A percentile compares a stretch with the other conserved stretches of the same genome.
Conservation (phyloP, 2,888 invertebrate genomes). For the Phrixothrix hirtus region DNA sequence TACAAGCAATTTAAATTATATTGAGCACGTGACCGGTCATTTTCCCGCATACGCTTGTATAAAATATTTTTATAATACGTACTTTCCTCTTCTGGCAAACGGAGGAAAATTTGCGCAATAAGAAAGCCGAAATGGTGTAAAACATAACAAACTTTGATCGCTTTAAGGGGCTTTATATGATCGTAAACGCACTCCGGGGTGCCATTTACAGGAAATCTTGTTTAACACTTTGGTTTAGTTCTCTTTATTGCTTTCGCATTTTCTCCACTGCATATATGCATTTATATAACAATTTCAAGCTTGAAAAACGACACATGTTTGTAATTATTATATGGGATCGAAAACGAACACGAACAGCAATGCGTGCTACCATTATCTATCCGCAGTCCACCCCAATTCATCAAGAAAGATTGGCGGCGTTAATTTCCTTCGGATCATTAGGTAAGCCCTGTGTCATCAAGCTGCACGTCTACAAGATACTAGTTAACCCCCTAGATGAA, state of each 20-base stretch:
- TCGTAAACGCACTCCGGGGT: slow-evolving; percentile 33
- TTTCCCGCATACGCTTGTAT: slow-evolving; percentile 10
- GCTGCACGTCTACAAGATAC: slow-evolving; percentile 27
- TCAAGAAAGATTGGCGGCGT: slow-evolving; percentile 42
- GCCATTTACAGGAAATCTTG: slow-evolving; percentile 28
- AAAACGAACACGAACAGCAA: neutral
- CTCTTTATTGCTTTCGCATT: slow-evolving; percentile 25
- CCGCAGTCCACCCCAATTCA: slow-evolving; percentile 38
- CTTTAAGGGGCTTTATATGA: slow-evolving; percentile 34
- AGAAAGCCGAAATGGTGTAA: slow-evolving; percentile 24
- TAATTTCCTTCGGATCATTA: slow-evolving; percentile 43
- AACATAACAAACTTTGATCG: slow-evolving; percentile 32
- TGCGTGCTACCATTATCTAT: slow-evolving; percentile 25
- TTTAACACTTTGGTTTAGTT: slow-evolving; percentile 33
- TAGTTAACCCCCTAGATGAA: slow-evolving; percentile 18
- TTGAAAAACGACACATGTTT: neutral
- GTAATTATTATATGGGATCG: neutral
- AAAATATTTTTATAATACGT: too few relatives aligned
- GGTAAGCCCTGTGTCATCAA: slow-evolving; percentile 32
- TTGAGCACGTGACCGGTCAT: slow-evolving; percentile 24
- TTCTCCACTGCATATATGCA: slow-evolving; percentile 25
- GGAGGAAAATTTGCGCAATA: slow-evolving; percentile 8
- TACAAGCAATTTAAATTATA: slow-evolving; percentile 20
- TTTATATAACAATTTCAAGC: slow-evolving; percentile 9
- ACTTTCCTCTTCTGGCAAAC: slow-evolving; percentile 1